Conservation (phyloP, 2,113 vertebrate species). For the Neogobius melanostomus region DNA sequence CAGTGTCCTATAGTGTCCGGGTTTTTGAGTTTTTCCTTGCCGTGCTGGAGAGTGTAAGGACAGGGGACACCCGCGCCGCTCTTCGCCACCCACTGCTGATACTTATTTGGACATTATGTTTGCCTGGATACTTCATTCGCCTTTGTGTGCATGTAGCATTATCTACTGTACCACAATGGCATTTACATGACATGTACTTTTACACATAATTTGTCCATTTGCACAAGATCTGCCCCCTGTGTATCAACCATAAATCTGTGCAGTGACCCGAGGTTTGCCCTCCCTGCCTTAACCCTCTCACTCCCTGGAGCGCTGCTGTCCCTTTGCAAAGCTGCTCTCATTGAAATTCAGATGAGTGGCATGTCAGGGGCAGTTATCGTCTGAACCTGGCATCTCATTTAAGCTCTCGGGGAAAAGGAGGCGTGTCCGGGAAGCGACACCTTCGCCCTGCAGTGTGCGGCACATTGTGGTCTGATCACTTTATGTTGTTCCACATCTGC, state of each 20-base stretch:
- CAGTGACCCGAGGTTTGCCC: slow-evolving; percentile 33
- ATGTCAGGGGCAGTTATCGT: slow-evolving; percentile 64
- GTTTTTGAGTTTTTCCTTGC: too few species aligned
- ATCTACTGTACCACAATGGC: too few species aligned
- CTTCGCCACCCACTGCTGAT: too few species aligned
- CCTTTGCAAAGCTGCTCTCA: slow-evolving; percentile 34
- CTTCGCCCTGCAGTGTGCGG: slow-evolving; percentile 11
- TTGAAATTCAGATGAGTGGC: slow-evolving; percentile 68
- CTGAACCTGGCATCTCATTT: slow-evolving; percentile 49
- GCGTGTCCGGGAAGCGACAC: slow-evolving; percentile 22
- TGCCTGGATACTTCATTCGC: too few species aligned
- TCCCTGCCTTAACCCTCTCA: slow-evolving; percentile 22
- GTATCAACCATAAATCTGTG: slow-evolving; percentile 10
- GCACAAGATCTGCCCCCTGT: background rate
- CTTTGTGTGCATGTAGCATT: background rate
- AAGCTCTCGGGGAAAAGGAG: slow-evolving; percentile 15
- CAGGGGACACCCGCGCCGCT: too few species aligned
- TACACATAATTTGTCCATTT: background rate
- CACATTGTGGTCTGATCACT: background rate
- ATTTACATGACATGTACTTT: too few species aligned
- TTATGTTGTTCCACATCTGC: background rate
- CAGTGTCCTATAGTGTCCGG: too few species aligned
- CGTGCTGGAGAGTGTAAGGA: too few species aligned
- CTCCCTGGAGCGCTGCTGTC: slow-evolving; percentile 49
- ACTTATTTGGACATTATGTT: too few species aligned